These are phyloP conservation scores for Ramphastos sulfuratus DNA, from an alignment of 2,113 vertebrate species.

Conservation along the genomic window DNA sequence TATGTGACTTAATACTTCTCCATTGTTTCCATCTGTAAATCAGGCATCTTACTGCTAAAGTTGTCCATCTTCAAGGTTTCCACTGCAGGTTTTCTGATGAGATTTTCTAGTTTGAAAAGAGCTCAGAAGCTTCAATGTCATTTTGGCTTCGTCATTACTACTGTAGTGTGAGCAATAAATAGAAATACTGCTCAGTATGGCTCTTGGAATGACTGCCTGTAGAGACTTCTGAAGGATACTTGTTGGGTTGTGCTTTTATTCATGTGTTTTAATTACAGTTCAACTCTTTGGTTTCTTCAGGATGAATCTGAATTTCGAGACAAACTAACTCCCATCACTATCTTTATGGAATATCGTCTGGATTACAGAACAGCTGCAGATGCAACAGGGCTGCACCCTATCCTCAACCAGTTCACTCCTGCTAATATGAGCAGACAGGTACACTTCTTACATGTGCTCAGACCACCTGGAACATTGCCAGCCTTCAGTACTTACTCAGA, in stretches of 20 bases:
- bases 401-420: conserved; percentile 87
- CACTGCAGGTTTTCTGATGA: not conserved
- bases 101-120: not conserved
- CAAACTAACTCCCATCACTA: conserved; percentile 94
- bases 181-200: not conserved
- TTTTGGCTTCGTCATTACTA: not conserved
- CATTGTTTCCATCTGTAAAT: not conserved
- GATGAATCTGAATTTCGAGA: conserved; percentile 95
- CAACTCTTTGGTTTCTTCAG: conserved; percentile 63
- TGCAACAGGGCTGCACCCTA: conserved; percentile 84
- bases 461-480: not conserved
- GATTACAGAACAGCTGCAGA: conserved; percentile 86
- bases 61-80: not conserved
- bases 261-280: not conserved
- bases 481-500: not conserved
- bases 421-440: conserved; percentile 94
- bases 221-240: not conserved
- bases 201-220: not conserved
- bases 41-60: not conserved
- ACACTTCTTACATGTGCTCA: not conserved
- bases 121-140: not conserved
- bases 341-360: conserved; percentile 92
- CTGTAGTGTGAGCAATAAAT: not conserved
- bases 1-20: not conserved
- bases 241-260: not conserved